Base-by-base conservation (phyloP, 30 jellyfish, hydroid and myxozoan genomes). In the Turritopsis dohrnii region DNA sequence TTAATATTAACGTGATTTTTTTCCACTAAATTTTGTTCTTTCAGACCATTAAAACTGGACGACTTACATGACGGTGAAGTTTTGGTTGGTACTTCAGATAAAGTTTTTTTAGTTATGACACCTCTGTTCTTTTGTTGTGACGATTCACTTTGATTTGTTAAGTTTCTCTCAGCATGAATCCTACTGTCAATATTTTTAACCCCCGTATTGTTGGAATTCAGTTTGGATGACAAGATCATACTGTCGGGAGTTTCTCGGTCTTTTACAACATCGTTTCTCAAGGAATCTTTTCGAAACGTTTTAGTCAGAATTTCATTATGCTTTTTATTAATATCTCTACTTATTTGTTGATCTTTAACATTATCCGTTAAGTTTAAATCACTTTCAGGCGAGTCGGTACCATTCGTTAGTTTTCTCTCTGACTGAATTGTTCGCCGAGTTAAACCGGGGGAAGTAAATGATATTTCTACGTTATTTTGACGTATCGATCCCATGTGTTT, bases 41-140 rank as follows among this genome's bases (percentile, higher is more conserved):
- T 69, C 9, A 69, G 77, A 69, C 1, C 77, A 69, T 69, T 69
- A n/a, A 69, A n/a, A 69, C 30, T 27, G 30, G 28, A n/a, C 8
- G 77, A 69, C 4, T 22, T 1, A 29, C 13, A 13, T n/a, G 27
- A 21, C 19, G 65, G 65, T 13, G 53, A 27, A 29, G 4, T 74
- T 26, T 74, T 74, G 18, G 26, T 74, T 52, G 54, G 65, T 52
- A n/a, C 24, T 23, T n/a, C 28, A 74, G 65, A 74, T 41, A 41
- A 41, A 41, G 60, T 41, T 41, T 41, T 41, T 41, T 41, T 41
- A 41, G 60, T 13, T 74, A 74, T 74, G 65, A n/a, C 83, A 74
- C 83, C 83, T 74, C 65, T 26, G 24, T 52, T 74, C 83, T 74
- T 74, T 29, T 74, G 54, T 74, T 74, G 83, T 74, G 83, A 74